Base-by-base conservation (phyloP, 2,888 invertebrate genomes). In the Strigamia crassipes region DNA sequence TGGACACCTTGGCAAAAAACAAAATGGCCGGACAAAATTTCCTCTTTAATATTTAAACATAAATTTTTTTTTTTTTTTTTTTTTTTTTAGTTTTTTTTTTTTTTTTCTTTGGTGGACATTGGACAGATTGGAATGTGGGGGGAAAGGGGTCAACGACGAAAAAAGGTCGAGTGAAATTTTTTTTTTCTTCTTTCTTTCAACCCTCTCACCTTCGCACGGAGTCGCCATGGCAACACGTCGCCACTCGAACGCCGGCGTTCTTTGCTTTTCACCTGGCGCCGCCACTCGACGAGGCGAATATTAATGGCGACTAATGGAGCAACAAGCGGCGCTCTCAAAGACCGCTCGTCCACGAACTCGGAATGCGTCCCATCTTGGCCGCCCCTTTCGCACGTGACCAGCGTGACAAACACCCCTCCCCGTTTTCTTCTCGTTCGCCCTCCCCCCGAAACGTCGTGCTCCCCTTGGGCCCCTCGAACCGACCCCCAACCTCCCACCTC, bases 371-470 rank as follows among this genome's bases (percentile, higher is more conserved):
- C 83, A 79, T 83, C 78, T 15, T 82, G 83, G 31, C 83, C 83
- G 81, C 81, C 82, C 31, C 83, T 82, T 56, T 82, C 83, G 34
- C 82, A 84, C 42, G 83, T 83, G 0, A 81, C 80, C 46, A 82
- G 83, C 66, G 78, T 82, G 12, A 82, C 83, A 46, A 83, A 82
- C 79, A 83, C 81, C 61, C 82, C 82, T 51, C 82, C n/a, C 79
- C 61, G 61, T 15, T 61, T 41, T 51, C 79, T 61, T 73, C 34
- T 42, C 61, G 79, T 41, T 86, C 86, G 86, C 86, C 87, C 87
- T 88, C 87, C 87, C 87, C 88, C 89, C 88, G 89, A 89, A 89
- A 89, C 89, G 89, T 89, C 89, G 87, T 89, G 89, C 89, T 89
- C 89, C 89, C 89, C 87, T 87, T 87, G 87, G 87, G 86, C 86